Evolutionary conservation across 2,888 invertebrate species (phyloP).

Genomic region (Agonum fuliginosum): DNA sequence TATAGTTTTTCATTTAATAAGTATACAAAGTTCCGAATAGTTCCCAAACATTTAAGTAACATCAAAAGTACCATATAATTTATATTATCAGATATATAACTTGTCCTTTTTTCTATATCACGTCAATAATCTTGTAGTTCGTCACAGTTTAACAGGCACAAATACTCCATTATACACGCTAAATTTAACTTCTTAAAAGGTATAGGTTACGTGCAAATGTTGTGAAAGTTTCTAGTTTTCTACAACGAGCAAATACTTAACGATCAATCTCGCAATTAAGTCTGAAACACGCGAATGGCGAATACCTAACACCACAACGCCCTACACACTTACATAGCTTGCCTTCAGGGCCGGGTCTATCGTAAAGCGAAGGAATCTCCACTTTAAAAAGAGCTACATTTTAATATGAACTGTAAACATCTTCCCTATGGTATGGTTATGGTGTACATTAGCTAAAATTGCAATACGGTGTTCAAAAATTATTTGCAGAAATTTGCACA

Average conservation of each 20-base stretch:
- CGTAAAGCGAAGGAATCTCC: too few species aligned
- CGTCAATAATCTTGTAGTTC: constrained; percentile 29
- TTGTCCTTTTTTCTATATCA: constrained; percentile 23
- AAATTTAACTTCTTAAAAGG: constrained; percentile 36
- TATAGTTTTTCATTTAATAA: too few species aligned
- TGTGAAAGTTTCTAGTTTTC: constrained; percentile 26
- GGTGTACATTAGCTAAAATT: too few species aligned
- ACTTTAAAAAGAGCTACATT: too few species aligned
- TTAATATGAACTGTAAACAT: too few species aligned
- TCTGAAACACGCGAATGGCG: constrained; percentile 4
- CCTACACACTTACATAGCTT: too few species aligned
- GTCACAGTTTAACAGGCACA: constrained; percentile 18
- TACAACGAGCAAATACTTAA: constrained; percentile 34
- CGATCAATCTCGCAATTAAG: constrained; percentile 40
- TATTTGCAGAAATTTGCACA: too few species aligned
- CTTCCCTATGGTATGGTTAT: too few species aligned
- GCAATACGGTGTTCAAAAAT: too few species aligned
- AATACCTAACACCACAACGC: neutral
- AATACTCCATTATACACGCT: constrained; percentile 24
- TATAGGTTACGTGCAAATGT: constrained; percentile 25
- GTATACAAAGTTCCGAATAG: too few species aligned
- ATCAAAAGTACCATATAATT: neutral
- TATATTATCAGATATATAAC: neutral
- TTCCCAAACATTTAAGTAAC: too few species aligned
- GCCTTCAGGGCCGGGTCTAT: too few species aligned